These are phyloP conservation scores for Lerema accius DNA, from an alignment of 1,140 invertebrate genomes.

Conservation along the genomic window DNA sequence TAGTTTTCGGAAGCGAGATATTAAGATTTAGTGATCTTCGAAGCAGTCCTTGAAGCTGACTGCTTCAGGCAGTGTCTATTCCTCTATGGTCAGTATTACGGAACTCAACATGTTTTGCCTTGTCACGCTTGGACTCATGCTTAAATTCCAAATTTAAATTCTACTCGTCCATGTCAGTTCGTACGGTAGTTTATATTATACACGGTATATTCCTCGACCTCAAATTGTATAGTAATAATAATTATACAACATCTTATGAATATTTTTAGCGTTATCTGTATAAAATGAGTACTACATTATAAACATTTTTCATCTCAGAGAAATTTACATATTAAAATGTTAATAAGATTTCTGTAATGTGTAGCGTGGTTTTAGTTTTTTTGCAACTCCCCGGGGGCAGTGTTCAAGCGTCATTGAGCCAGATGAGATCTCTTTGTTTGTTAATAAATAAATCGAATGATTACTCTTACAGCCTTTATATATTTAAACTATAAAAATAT, in stretches of 20 bases:
- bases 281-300: conserved; percentile 50
- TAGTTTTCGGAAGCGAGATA: too few relatives aligned
- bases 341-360: conserved; percentile 34
- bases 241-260: conserved; percentile 68
- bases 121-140: conserved; percentile 30
- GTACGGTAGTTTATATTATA: conserved; percentile 44
- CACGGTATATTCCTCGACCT: conserved; percentile 50
- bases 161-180: conserved; percentile 20
- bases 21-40: too few relatives aligned
- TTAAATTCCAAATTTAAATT: conserved; percentile 42
- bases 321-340: conserved; percentile 61
- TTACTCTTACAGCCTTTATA: too few relatives aligned
- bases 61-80: too few relatives aligned
- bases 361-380: conserved; percentile 4
- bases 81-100: too few relatives aligned
- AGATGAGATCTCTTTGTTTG: neutral
- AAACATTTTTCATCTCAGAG: conserved; percentile 50
- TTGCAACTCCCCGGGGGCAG: conserved; percentile 1
- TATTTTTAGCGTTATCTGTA: conserved; percentile 60
- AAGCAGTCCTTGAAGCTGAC: too few relatives aligned
- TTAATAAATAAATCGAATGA: neutral
- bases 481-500: too few relatives aligned
- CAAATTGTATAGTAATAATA: conserved; percentile 61
- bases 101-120: neutral
- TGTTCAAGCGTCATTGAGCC: neutral